These are phyloP conservation scores for Andricus curvator DNA, from an alignment of 2,888 invertebrate genomes.

Conservation along the genomic window DNA sequence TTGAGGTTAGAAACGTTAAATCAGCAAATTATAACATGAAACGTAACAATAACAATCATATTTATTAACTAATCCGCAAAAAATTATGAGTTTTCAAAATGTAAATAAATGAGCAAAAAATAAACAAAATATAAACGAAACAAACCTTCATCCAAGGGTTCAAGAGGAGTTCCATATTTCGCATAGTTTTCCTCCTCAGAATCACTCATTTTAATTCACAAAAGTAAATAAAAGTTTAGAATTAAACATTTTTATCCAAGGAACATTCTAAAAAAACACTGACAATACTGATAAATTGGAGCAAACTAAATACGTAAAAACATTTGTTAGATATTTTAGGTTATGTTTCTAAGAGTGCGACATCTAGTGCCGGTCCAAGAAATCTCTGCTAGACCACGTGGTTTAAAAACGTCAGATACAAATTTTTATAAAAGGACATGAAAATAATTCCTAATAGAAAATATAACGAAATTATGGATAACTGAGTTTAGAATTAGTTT, in stretches of 20 bases:
- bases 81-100: background rate
- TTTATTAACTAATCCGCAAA: background rate
- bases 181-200: slow-evolving; percentile 84
- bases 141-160: slow-evolving; percentile 91
- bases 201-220: slow-evolving; percentile 66
- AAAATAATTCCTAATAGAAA: background rate
- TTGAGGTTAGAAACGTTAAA: too few relatives aligned
- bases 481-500: background rate
- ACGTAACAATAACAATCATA: too few relatives aligned
- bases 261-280: background rate
- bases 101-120: slow-evolving; percentile 13
- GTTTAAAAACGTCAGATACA: background rate
- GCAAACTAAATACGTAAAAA: background rate
- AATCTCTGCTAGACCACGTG: slow-evolving; percentile 2
- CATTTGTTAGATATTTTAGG: background rate
- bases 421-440: background rate
- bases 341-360: background rate
- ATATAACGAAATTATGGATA: background rate
- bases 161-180: slow-evolving; percentile 89
- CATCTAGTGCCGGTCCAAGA: background rate
- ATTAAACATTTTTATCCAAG: background rate
- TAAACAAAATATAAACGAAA: slow-evolving; percentile 21
- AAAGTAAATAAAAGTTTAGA: background rate
- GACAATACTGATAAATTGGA: background rate
- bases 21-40: too few relatives aligned